Conservation (phyloP, 2,888 invertebrate genomes). For the Lithophane socia region DNA sequence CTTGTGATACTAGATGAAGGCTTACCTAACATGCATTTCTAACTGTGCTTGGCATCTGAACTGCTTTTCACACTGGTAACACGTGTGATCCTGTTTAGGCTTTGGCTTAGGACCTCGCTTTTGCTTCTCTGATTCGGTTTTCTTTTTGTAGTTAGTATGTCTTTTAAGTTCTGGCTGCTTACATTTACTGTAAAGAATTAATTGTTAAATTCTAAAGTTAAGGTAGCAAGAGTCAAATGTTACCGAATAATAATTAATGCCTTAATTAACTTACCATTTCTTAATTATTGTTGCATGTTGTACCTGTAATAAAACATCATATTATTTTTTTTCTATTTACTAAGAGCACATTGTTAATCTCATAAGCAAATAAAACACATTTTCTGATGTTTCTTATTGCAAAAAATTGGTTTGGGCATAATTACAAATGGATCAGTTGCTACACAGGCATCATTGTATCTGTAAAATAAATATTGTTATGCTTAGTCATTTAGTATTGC, state of each 20-base stretch:
- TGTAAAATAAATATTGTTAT: conserved; percentile 70
- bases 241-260: background rate
- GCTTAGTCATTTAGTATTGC: background rate
- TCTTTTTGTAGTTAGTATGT: conserved; percentile 88
- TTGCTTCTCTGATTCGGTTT: conserved; percentile 89
- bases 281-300: conserved; percentile 81
- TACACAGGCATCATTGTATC: conserved; percentile 89
- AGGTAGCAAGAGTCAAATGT: no score
- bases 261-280: conserved; percentile 77
- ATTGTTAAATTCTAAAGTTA: conserved; percentile 40
- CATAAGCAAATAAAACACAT: background rate
- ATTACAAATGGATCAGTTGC: conserved; percentile 89
- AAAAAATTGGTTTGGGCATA: conserved; percentile 28
- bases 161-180: conserved; percentile 75
- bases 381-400: background rate
- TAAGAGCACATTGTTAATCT: background rate
- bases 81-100: conserved; percentile 89
- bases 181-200: conserved; percentile 77
- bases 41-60: conserved; percentile 91
- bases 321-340: background rate
- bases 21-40: conserved; percentile 90
- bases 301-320: conserved; percentile 67
- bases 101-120: conserved; percentile 91
- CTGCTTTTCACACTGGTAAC: conserved; percentile 91
- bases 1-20: background rate